phyloP scores from a whole-genome alignment of 2,113 vertebrate genomes.

The Rhinoptilus africanus region DNA sequence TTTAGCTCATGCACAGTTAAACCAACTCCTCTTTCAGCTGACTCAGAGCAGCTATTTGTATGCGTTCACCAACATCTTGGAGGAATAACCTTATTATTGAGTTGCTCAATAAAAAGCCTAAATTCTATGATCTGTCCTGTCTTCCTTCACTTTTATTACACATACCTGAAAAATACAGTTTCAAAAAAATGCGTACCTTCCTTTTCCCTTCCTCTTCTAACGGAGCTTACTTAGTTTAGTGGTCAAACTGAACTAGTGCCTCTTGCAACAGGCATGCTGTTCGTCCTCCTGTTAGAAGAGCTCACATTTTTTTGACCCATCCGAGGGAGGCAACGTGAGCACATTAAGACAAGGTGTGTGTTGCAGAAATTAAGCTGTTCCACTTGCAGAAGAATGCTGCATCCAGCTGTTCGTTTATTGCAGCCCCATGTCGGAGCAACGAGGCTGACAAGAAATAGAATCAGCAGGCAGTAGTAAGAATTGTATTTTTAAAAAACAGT shows the following conservation, averaged over 20 bases:
- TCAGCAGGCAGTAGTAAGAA: conserved; percentile 8
- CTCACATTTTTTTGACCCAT: neutral
- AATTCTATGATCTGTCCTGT: neutral
- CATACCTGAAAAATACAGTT: neutral
- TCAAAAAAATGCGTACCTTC: neutral
- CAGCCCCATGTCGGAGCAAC: neutral
- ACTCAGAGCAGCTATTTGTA: neutral
- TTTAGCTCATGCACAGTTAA: neutral
- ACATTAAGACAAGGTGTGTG: neutral
- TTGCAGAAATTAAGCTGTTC: neutral
- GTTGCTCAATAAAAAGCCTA: neutral
- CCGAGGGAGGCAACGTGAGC: rapidly evolving
- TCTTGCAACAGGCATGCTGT: neutral
- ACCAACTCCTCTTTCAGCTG: neutral
- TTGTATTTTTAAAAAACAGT: conserved; percentile 16
- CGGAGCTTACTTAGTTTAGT: neutral
- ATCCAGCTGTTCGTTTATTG: neutral
- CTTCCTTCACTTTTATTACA: neutral
- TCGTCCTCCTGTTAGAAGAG: neutral
- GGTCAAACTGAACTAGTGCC: neutral
- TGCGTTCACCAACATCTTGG: neutral
- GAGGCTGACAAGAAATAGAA: conserved; percentile 11
- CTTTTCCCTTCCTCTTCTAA: neutral
- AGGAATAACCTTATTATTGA: neutral
- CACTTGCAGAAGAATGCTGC: neutral